phyloP scores from a whole-genome alignment of 2,797 vertebrate genomes.

The Channa striata region DNA sequence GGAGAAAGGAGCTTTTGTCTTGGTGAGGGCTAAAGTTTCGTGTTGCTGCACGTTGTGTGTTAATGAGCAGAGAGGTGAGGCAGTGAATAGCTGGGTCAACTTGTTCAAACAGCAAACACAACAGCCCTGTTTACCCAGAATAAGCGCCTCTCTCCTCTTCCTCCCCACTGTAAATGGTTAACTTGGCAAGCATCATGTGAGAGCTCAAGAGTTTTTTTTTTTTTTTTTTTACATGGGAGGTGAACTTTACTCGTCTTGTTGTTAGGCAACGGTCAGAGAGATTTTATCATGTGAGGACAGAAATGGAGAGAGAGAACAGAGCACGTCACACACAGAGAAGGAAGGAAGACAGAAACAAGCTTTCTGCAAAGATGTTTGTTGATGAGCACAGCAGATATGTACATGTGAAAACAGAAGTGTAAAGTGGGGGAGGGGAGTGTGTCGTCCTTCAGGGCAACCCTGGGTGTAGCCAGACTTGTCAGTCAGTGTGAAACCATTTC shows the following conservation, averaged over 20 bases:
- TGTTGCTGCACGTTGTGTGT: constrained; percentile 63
- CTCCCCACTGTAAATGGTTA: constrained; percentile 74
- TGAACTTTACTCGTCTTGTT: constrained; percentile 71
- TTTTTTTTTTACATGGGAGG: constrained; percentile 37
- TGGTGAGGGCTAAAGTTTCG: constrained; percentile 55
- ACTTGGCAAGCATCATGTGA: constrained; percentile 68
- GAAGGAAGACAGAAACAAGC: constrained; percentile 46
- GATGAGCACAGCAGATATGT: constrained; percentile 49
- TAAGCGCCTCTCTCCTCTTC: constrained; percentile 29
- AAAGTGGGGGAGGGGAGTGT: constrained; percentile 1
- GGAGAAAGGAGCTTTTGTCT: constrained; percentile 50
- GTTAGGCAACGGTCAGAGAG: constrained; percentile 64
- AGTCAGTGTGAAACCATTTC: constrained; percentile 76
- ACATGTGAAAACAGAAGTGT: constrained; percentile 44
- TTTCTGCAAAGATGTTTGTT: constrained; percentile 37
- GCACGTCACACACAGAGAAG: constrained; percentile 35
- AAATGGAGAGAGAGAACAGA: constrained; percentile 21
- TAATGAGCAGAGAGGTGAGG: constrained; percentile 52
- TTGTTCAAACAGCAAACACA: constrained; percentile 61
- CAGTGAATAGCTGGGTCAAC: constrained; percentile 44
- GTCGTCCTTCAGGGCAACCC: constrained; percentile 69
- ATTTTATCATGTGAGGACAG: constrained; percentile 53
- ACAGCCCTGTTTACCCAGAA: constrained; percentile 56
- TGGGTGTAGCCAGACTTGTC: constrained; percentile 72
- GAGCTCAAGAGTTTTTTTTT: constrained; percentile 24